Evolutionary conservation across 2,113 vertebrate genomes (phyloP).

Genomic region (Rhabdomys dilectus): DNA sequence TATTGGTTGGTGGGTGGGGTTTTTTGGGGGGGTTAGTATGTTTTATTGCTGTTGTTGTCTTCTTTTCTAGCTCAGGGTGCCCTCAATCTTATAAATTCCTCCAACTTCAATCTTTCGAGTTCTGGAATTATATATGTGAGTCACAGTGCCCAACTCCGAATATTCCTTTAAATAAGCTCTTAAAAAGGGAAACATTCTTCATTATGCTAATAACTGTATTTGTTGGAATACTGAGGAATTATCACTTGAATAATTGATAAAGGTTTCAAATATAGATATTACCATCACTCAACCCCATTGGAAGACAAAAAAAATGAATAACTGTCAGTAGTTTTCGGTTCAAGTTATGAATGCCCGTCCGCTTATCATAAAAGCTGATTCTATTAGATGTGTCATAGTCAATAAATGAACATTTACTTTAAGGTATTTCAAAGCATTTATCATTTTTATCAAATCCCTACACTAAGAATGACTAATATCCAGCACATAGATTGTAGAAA

Average conservation of each 20-base stretch:
- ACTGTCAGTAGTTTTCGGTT: not conserved
- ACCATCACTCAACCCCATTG: not conserved
- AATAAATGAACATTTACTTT: not conserved
- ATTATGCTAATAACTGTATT: not conserved
- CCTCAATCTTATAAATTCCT: not conserved
- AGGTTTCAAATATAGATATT: constrained; percentile 7
- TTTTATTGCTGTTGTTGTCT: not conserved
- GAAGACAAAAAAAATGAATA: not conserved
- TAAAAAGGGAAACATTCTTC: constrained; percentile 4
- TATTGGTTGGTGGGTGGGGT: not conserved
- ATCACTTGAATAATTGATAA: not conserved
- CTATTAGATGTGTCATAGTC: not conserved
- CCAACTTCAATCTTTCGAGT: not conserved
- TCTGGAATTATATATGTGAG: no score
- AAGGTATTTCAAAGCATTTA: not conserved
- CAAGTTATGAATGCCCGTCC: not conserved
- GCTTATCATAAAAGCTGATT: not conserved
- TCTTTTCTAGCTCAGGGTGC: not conserved
- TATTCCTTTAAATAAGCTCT: constrained; percentile 36
- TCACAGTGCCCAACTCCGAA: not conserved
- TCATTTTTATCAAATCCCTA: not conserved
- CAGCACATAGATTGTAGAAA: not conserved
- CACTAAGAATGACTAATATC: not conserved
- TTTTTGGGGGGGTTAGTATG: not conserved
- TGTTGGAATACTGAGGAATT: not conserved